phyloP scores from a whole-genome alignment of 2,113 vertebrate species.

The Dicaeum eximium region DNA sequence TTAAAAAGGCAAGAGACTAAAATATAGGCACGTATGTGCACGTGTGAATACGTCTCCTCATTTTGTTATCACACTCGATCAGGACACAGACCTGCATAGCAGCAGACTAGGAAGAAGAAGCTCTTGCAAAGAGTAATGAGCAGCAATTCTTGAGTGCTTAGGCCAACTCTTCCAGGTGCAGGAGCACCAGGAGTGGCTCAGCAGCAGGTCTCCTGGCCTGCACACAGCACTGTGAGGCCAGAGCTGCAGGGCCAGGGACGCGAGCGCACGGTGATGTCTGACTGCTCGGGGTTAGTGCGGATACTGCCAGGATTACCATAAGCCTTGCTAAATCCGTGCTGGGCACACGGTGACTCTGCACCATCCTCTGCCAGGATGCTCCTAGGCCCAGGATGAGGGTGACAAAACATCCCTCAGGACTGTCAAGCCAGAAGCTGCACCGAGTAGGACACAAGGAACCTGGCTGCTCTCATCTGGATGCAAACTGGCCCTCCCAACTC shows the following conservation, averaged over 20 bases:
- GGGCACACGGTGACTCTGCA: conserved; percentile 1
- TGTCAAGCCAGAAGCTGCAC: neutral
- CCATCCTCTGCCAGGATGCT: neutral
- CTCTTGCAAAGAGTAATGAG: neutral
- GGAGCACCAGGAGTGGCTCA: neutral
- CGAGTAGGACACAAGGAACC: neutral
- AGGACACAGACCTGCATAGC: neutral
- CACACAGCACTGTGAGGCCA: neutral
- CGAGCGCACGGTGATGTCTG: neutral
- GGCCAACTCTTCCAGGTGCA: neutral
- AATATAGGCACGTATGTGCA: neutral
- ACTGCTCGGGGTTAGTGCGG: neutral
- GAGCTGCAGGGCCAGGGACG: neutral
- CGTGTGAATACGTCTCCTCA: neutral
- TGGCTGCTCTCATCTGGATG: neutral
- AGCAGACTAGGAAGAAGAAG: neutral
- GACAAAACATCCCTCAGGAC: neutral
- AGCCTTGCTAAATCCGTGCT: conserved; percentile 14
- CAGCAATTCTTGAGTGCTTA: neutral
- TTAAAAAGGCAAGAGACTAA: neutral
- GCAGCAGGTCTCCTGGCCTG: neutral
- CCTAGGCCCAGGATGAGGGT: neutral
- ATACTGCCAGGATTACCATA: neutral
- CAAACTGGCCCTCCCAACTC: neutral
- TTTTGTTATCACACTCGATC: neutral